phyloP scores from a whole-genome alignment of 2,113 vertebrate genomes.

The Amazona guildingii region DNA sequence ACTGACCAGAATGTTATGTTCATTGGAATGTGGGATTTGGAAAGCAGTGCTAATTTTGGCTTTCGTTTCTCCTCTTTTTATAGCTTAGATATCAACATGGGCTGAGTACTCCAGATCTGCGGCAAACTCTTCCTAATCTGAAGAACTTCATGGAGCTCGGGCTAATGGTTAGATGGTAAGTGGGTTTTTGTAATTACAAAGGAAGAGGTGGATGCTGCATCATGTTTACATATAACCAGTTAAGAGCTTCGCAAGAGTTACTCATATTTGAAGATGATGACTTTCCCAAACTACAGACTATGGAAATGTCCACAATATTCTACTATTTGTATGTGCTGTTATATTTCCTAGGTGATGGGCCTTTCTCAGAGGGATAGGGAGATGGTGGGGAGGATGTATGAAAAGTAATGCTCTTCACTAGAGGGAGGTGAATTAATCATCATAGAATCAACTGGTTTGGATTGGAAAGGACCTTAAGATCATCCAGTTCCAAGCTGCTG shows the following conservation, averaged over 20 bases:
- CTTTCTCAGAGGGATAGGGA: neutral
- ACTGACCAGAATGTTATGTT: neutral
- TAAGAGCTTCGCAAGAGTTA: neutral
- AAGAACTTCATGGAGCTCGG: constrained; percentile 97
- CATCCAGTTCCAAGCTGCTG: neutral
- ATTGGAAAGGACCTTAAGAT: neutral
- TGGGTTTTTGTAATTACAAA: neutral
- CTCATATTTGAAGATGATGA: neutral
- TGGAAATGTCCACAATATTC: neutral
- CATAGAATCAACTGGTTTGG: neutral
- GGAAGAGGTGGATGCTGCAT: neutral
- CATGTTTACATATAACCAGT: neutral
- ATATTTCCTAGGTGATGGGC: too few relatives aligned
- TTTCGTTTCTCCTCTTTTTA: constrained; percentile 34
- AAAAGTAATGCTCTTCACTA: neutral
- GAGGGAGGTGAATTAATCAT: neutral
- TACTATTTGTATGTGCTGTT: neutral
- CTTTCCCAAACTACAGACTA: neutral
- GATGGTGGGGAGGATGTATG: neutral
- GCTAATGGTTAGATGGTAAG: constrained; percentile 94
- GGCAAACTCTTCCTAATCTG: constrained; percentile 96
- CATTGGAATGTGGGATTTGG: neutral
- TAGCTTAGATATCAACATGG: constrained; percentile 96
- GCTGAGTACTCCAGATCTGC: constrained; percentile 92
- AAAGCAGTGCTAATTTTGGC: neutral